Conservation (phyloP, 2,888 invertebrate genomes). For the Syrphus vitripennis region DNA sequence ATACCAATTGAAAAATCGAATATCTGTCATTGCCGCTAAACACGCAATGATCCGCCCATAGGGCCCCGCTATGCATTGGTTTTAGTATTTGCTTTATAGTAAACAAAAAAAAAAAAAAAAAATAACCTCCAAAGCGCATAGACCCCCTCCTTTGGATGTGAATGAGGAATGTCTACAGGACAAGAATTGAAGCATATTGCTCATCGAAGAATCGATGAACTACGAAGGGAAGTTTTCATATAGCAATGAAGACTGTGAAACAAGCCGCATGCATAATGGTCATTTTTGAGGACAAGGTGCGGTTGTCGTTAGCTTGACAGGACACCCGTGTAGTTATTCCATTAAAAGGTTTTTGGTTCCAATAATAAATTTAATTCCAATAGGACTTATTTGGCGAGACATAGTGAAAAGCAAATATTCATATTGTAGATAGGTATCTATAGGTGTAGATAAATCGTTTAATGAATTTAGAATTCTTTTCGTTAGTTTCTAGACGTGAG, state of each 20-base stretch:
- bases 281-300: conserved; percentile 49
- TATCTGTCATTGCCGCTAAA: conserved; percentile 72
- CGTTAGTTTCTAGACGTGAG: too few relatives aligned
- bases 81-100: neutral
- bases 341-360: neutral
- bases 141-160: conserved; percentile 42
- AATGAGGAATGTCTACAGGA: conserved; percentile 48
- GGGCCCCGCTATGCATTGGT: neutral
- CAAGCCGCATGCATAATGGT: neutral
- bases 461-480: too few relatives aligned
- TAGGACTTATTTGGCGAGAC: neutral
- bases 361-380: conserved; percentile 9
- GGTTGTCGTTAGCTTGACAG: conserved; percentile 50
- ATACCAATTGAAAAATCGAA: conserved; percentile 68
- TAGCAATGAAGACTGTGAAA: neutral
- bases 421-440: neutral
- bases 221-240: neutral
- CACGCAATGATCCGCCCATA: conserved; percentile 67
- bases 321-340: conserved; percentile 45
- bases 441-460: neutral
- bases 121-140: conserved; percentile 5
- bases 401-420: too few relatives aligned
- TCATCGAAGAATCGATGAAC: neutral
- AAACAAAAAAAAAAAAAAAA: too few relatives aligned
- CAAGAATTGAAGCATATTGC: neutral